Evolutionary conservation across 2,113 vertebrate genomes (phyloP).

Genomic region (Bos taurus): DNA sequence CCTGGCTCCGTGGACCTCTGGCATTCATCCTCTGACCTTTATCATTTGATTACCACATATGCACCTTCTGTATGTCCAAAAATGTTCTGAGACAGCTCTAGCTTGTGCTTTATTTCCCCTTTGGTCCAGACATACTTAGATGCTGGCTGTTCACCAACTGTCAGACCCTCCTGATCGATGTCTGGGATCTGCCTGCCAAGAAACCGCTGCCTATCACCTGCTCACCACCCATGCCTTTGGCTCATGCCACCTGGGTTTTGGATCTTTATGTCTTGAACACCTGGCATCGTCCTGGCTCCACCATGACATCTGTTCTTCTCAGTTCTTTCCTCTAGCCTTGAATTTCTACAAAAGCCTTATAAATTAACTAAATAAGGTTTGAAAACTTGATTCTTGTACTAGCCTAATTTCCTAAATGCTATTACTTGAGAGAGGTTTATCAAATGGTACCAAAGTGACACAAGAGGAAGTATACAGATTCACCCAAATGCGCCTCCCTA

Average conservation of each 20-base stretch:
- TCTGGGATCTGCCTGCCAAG: neutral
- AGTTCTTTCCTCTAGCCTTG: neutral
- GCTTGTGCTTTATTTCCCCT: neutral
- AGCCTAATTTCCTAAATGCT: neutral
- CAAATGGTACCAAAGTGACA: neutral
- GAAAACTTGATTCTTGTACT: neutral
- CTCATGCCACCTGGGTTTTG: neutral
- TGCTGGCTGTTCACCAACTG: neutral
- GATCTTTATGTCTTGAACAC: neutral
- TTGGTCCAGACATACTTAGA: neutral
- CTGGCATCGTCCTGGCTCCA: neutral
- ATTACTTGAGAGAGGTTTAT: neutral
- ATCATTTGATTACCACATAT: neutral
- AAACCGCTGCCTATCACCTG: neutral
- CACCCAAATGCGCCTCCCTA: neutral
- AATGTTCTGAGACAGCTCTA: neutral
- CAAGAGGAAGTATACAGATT: neutral
- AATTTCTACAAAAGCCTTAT: neutral
- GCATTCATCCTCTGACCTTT: neutral
- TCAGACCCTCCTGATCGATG: neutral
- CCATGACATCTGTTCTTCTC: neutral
- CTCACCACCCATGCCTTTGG: neutral
- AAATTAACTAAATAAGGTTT: neutral
- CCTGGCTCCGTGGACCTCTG: neutral
- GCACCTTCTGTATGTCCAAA: neutral